Evolutionary conservation across 2,113 vertebrate genomes (phyloP), one percentile per base, ranked within the genome.

Genomic region (Hoplias malabaricus): DNA sequence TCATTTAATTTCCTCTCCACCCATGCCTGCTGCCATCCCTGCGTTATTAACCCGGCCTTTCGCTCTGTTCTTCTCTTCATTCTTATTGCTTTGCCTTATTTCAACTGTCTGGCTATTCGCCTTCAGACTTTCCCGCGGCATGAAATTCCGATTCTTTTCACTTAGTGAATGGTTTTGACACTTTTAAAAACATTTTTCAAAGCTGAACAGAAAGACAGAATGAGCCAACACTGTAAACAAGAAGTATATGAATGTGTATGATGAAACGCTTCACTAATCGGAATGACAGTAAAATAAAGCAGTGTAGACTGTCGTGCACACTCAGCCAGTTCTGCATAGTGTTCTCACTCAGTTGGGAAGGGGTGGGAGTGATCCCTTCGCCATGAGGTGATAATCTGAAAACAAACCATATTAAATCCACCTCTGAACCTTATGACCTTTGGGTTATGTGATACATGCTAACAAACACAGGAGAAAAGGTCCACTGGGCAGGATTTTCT

Each of bases 331-430:
- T 50, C 42, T 63, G 29, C 16, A 1, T 54, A 70, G 50, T 61
- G 19, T 13, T 73, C 10, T 53, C 48, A 40, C 31, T 79, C 36
- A 54, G 54, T 29, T 4, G 62, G 70, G 66, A 50, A 3, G 61
- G 23, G 69, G 63, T 23, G 71, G 77, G 69, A n/a, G 65, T 65
- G 2, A 75, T 77, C 85, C 89, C 50, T 77, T 78, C 62, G 63
- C 63, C 81, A 85, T 57, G 71, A 90, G 89, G 87, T 83, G 90
- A 88, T 92, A 90, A 91, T 90, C 86, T 90, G 90, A 87, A 91
- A 91, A 91, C 87, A 87, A 91, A 91, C 56, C 81, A 66, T 89
- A 83, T 87, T 81, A 90, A 90, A 91, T 87, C 89, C 80, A 13
- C 25, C 11, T 53, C 29, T 83, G 84, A 87, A 88, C 87, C 85